A percentile compares a stretch with the other conserved stretches of the same genome.
Evolutionary conservation across 2,888 invertebrate species (phyloP).

Genomic region (Synergus gifuensis): DNA sequence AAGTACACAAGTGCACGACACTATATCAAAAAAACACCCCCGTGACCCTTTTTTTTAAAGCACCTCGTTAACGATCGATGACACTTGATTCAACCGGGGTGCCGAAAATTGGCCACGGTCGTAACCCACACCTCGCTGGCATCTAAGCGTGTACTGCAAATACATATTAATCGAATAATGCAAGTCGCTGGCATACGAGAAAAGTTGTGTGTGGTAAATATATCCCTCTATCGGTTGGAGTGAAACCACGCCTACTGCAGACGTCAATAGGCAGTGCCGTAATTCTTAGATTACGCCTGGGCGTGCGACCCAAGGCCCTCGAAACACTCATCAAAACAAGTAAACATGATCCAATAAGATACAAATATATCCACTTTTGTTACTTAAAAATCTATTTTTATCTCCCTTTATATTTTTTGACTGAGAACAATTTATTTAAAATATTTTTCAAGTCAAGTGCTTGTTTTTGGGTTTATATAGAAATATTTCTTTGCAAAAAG

Average conservation of each 20-base stretch:
- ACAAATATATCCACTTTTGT: not conserved
- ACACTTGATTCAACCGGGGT: slow-evolving; percentile 64
- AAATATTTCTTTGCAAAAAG: not conserved
- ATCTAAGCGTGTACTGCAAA: slow-evolving; percentile 66
- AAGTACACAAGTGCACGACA: slow-evolving; percentile 32
- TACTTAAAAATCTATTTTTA: not conserved
- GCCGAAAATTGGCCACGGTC: slow-evolving; percentile 65
- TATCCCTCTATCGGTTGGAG: slow-evolving; percentile 69
- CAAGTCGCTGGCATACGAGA: slow-evolving; percentile 62
- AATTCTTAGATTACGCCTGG: slow-evolving; percentile 50
- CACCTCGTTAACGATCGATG: slow-evolving; percentile 30
- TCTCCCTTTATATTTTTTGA: not conserved
- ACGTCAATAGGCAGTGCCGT: slow-evolving; percentile 78
- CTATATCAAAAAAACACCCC: slow-evolving; percentile 47
- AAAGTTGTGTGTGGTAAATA: slow-evolving; percentile 71
- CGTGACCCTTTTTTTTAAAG: slow-evolving; percentile 42
- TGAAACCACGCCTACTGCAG: slow-evolving; percentile 77
- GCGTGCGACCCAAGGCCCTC: slow-evolving; percentile 25
- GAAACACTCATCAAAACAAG: slow-evolving; percentile 3
- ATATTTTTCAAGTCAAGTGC: not conserved
- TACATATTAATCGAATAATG: slow-evolving; percentile 71
- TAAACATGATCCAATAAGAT: not conserved
- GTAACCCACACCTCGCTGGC: slow-evolving; percentile 66
- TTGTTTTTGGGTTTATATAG: not conserved
- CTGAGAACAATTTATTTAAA: not conserved